Evolutionary conservation across 2,113 vertebrate species (phyloP), one percentile per base, ranked within the genome.

Genomic region (Propithecus coquereli): DNA sequence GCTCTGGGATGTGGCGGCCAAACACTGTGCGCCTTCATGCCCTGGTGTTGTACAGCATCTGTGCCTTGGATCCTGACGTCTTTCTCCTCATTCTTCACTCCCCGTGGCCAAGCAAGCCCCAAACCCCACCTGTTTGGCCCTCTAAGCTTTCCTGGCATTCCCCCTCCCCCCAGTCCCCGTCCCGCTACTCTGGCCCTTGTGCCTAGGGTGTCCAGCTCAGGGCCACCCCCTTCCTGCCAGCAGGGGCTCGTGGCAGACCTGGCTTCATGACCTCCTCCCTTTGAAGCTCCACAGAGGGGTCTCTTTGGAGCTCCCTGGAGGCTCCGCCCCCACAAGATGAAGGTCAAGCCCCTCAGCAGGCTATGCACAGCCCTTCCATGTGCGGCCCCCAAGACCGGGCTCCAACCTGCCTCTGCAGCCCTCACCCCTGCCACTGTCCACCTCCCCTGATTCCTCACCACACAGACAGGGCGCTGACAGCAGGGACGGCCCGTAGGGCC

Each of bases 21-120:
- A 18, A 40, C 27, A 17, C 34, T 0, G 1, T 0, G 45, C 0
- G 5, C 4, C 43, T 23, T 23, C 11, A 23, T 0, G 1, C 11
- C 9, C 9, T 25, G 9, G 20, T 25, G 34, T 6, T 0, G 4
- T 9, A 23, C 9, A 27, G 47, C 0, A 3, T 40, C 37, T 30
- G 6, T 5, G 63, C 61, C 18, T 40, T 2, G 0, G 23, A 54
- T 32, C 65, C 45, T 9, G 20, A 12, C 2, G 1, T 2, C 11
- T 2, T 8, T 37, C 16, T 16, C n/a, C 45, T 43, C 10, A 30
- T 63, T 63, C 61, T 70, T 0, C 8, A 25, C n/a, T 11, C 23
- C 25, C 25, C 3, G 1, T 0, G 17, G 73, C 74, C 34, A 63
- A 34, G 57, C 2, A 2, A 65, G 14, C 54, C 12, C 20, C 57